These are phyloP conservation scores for Cyanoramphus novaezelandiae DNA, from an alignment of 2,113 vertebrate genomes.

Conservation along the genomic window DNA sequence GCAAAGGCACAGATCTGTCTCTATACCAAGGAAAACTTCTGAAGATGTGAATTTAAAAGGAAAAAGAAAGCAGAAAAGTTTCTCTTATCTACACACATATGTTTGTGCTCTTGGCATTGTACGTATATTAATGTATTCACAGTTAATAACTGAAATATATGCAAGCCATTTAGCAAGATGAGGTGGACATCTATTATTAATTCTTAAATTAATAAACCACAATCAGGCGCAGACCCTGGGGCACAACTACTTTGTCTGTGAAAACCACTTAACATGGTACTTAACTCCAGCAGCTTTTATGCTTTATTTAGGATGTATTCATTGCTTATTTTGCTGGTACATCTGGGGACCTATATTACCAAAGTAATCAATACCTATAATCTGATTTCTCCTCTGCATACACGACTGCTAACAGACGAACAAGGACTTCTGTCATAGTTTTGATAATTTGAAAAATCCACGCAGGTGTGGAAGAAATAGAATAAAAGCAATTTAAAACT, in stretches of 20 bases:
- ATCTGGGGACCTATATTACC: not conserved
- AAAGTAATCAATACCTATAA: not conserved
- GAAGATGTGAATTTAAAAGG: not conserved
- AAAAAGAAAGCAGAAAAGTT: not conserved
- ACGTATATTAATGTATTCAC: not conserved
- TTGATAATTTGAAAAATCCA: not conserved
- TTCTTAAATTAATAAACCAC: constrained; percentile 17
- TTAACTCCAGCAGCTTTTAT: not conserved
- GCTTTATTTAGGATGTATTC: not conserved
- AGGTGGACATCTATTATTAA: constrained; percentile 26
- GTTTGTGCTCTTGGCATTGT: not conserved
- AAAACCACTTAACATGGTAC: not conserved
- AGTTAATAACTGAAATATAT: not conserved
- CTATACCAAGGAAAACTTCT: not conserved
- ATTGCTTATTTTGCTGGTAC: not conserved
- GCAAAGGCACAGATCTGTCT: not conserved
- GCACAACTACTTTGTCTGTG: not conserved
- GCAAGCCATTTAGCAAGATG: not conserved
- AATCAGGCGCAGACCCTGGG: not conserved
- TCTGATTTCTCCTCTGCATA: not conserved
- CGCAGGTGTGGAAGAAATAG: not conserved
- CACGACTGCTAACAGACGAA: not conserved
- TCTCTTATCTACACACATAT: not conserved
- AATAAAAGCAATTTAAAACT: not conserved
- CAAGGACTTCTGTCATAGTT: not conserved